A percentile compares a stretch with the other conserved stretches of the same genome.
Conservation (phyloP, 2,797 vertebrate species). For the Falco novaeseelandiae region DNA sequence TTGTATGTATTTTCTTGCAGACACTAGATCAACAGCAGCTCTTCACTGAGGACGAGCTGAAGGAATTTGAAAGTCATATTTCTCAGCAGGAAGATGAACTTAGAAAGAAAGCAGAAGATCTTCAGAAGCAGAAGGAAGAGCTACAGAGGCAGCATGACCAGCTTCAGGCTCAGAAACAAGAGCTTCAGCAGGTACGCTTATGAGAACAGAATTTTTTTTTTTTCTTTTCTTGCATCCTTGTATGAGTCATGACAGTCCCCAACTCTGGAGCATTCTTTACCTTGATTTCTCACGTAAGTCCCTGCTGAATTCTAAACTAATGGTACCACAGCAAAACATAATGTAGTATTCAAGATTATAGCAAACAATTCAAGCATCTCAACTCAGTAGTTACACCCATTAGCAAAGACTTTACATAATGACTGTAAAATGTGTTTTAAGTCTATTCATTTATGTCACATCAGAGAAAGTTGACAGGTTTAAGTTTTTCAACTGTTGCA, state of each 20-base stretch:
- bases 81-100: slow-evolving; percentile 89
- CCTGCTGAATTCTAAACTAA: background rate
- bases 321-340: background rate
- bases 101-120: slow-evolving; percentile 84
- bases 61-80: slow-evolving; percentile 92
- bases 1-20: slow-evolving; percentile 71
- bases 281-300: background rate
- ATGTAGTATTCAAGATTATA: background rate
- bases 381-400: background rate
- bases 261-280: background rate
- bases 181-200: slow-evolving; percentile 87
- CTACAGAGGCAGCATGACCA: slow-evolving; percentile 91
- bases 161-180: slow-evolving; percentile 91
- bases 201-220: background rate
- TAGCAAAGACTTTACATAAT: background rate
- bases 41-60: slow-evolving; percentile 94
- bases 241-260: background rate
- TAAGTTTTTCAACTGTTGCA: background rate
- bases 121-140: slow-evolving; percentile 91
- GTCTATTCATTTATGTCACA: background rate
- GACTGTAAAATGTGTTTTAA: background rate
- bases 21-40: slow-evolving; percentile 93
- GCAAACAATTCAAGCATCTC: background rate
- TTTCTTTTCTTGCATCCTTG: background rate
- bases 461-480: background rate